phyloP scores from a whole-genome alignment of 64 coral and sea anemone genomes.

The Actinia equina region DNA sequence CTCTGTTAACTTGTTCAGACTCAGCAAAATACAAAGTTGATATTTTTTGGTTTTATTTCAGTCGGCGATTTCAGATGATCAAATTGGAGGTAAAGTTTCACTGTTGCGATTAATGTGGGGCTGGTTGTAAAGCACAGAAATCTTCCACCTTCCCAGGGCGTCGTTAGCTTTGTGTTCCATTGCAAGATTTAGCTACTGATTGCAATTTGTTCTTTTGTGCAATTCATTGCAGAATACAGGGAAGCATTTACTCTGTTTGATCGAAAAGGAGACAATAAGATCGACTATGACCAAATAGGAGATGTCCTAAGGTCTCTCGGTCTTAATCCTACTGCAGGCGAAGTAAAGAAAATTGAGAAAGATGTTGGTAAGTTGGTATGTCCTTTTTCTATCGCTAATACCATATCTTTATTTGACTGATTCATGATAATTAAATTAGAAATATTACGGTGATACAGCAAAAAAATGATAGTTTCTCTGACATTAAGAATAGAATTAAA shows the following conservation, averaged over 20 bases:
- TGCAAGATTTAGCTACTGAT: not conserved
- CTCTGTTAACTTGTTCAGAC: not conserved
- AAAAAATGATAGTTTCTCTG: constrained; percentile 1
- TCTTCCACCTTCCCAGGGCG: not conserved
- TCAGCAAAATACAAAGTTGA: not conserved
- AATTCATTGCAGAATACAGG: constrained; percentile 68
- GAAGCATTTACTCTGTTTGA: constrained; percentile 81
- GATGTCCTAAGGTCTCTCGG: constrained; percentile 71
- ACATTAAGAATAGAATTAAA: not conserved
- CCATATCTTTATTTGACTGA: not conserved
- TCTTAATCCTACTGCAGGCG: constrained; percentile 70
- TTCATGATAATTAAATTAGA: not conserved
- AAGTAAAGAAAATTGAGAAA: constrained; percentile 87
- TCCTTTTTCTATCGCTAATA: not conserved
- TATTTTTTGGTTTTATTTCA: constrained; percentile 16
- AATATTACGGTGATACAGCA: not conserved
- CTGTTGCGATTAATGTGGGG: not conserved
- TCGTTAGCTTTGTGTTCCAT: constrained; percentile 6
- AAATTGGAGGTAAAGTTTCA: constrained; percentile 41
- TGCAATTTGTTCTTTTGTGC: constrained; percentile 14
- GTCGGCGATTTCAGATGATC: constrained; percentile 49
- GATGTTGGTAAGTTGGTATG: constrained; percentile 40
- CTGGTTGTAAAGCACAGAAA: not conserved
- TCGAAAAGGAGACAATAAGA: constrained; percentile 74
- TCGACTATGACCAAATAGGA: constrained; percentile 80